These are phyloP conservation scores for Lamellibrachia satsuma DNA, from an alignment of 2,888 invertebrate genomes.

Conservation along the genomic window DNA sequence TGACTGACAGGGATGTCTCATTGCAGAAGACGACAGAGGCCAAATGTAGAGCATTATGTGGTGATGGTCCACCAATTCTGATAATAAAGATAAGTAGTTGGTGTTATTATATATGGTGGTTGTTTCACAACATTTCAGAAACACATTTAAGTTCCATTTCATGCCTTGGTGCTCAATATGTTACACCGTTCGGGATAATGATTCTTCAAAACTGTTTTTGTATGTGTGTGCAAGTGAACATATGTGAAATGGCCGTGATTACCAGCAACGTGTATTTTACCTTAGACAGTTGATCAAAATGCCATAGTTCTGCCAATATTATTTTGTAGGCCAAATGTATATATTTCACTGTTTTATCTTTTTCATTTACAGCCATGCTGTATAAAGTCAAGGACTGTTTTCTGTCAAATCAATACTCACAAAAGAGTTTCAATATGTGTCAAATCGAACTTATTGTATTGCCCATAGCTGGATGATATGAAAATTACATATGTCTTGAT, in stretches of 20 bases:
- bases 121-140: background rate
- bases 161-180: background rate
- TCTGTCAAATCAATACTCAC: too few relatives aligned
- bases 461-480: background rate
- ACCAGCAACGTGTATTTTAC: background rate
- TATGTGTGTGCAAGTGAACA: background rate
- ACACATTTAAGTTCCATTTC: background rate
- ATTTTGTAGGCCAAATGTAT: too few relatives aligned
- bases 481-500: background rate
- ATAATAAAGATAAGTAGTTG: background rate
- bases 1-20: background rate
- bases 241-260: background rate
- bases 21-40: background rate
- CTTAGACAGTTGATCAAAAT: background rate
- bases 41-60: background rate
- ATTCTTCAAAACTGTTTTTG: slow-evolving; percentile 20
- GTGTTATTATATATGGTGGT: background rate
- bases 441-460: background rate
- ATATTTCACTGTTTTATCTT: too few relatives aligned
- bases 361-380: too few relatives aligned
- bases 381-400: too few relatives aligned
- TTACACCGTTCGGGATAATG: background rate
- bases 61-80: background rate
- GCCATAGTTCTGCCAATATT: too few relatives aligned
- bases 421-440: too few relatives aligned